A percentile compares a stretch with the other conserved stretches of the same genome.
phyloP scores from a whole-genome alignment of 2,888 invertebrate species.

The Leptopilina syphax region DNA sequence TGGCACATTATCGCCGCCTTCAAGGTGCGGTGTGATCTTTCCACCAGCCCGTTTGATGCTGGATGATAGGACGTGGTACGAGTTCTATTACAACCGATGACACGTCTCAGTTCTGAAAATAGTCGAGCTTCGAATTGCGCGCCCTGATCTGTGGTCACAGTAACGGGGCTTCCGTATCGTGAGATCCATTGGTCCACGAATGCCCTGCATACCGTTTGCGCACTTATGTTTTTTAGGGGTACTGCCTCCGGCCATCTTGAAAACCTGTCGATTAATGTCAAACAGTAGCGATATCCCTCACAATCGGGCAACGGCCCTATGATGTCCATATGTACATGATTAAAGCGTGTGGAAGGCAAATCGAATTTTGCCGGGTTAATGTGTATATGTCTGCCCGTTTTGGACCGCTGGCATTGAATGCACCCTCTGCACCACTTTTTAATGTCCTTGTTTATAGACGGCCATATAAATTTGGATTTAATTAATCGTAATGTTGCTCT shows the following conservation, averaged over 20 bases:
- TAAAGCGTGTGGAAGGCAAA: not conserved
- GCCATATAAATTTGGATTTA: not conserved
- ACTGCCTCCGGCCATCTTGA: not conserved
- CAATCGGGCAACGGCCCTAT: not conserved
- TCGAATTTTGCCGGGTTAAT: not conserved
- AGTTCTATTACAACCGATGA: not conserved
- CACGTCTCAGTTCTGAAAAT: not conserved
- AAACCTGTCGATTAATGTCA: not conserved
- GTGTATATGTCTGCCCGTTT: not conserved
- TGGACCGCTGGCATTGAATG: not conserved
- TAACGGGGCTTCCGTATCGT: not conserved
- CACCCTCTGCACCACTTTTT: not conserved
- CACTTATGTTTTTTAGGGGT: not conserved
- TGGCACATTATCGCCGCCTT: not conserved
- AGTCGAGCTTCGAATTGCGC: not conserved
- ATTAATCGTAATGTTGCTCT: not conserved
- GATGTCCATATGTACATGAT: not conserved
- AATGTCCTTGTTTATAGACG: not conserved
- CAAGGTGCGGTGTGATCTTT: not conserved
- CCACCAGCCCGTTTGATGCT: not conserved
- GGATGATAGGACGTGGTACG: not conserved
- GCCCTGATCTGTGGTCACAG: not conserved
- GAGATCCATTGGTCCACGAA: not conserved
- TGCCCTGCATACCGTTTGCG: not conserved
- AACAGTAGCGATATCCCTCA: not conserved